These are phyloP conservation scores for Apostichopus japonicus DNA, from an alignment of 35 echinoderm and acorn worm species.

Conservation along the genomic window DNA sequence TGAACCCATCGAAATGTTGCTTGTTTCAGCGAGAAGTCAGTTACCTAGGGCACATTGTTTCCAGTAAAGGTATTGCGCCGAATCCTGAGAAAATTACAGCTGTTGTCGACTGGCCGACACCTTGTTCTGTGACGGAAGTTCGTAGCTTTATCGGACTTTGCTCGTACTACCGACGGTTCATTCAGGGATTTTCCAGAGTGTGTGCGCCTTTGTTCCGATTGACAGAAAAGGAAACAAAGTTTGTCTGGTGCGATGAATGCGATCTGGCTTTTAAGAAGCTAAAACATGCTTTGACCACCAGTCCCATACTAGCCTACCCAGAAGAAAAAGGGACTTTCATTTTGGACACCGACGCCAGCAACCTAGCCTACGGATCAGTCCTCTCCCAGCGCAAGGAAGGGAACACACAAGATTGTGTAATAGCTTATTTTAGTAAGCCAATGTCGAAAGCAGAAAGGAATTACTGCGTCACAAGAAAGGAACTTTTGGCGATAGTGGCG, in stretches of 20 bases:
- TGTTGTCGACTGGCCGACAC: background rate
- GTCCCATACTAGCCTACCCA: slow-evolving; percentile 70
- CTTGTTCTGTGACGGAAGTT: slow-evolving; percentile 27
- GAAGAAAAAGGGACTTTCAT: slow-evolving; percentile 44
- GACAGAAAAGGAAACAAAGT: background rate
- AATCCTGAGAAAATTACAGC: background rate
- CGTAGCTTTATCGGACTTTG: slow-evolving; percentile 28
- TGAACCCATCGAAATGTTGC: background rate
- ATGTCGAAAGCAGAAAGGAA: background rate
- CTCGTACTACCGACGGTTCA: slow-evolving; percentile 49
- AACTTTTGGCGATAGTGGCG: slow-evolving; percentile 46
- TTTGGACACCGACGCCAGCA: slow-evolving; percentile 81
- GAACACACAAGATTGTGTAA: background rate
- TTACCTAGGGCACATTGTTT: background rate
- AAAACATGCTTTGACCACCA: slow-evolving; percentile 37
- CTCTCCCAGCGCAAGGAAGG: background rate
- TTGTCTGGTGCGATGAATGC: background rate
- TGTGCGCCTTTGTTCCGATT: background rate
- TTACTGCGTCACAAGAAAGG: slow-evolving; percentile 53
- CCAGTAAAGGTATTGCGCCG: background rate
- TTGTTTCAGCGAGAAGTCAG: background rate
- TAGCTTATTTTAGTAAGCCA: background rate
- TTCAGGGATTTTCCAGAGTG: background rate
- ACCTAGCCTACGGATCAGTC: background rate
- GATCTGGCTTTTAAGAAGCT: background rate